phyloP scores from a whole-genome alignment of 2,797 vertebrate genomes.

The Graptemys geographica region DNA sequence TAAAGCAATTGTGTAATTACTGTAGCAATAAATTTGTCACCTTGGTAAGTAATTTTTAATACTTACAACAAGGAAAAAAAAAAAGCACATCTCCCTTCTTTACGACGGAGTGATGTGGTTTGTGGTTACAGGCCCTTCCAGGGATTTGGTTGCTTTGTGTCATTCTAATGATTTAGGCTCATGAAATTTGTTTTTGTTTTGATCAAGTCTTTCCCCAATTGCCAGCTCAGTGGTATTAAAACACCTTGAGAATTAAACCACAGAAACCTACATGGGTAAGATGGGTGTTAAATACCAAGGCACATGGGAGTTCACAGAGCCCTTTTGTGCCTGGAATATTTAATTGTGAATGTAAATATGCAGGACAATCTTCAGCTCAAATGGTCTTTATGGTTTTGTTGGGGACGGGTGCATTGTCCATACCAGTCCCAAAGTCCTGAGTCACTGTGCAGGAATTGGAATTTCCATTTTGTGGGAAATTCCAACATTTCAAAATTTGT shows the following conservation, averaged over 20 bases:
- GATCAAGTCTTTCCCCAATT: background rate
- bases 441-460: background rate
- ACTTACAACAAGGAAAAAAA: conserved; percentile 1
- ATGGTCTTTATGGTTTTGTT: fast-evolving
- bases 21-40: conserved; percentile 66
- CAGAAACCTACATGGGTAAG: background rate
- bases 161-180: background rate
- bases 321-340: background rate
- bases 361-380: background rate
- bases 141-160: conserved; percentile 17
- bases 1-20: conserved; percentile 70
- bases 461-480: background rate
- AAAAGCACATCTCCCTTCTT: background rate
- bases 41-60: conserved; percentile 42
- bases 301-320: background rate
- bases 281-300: fast-evolving
- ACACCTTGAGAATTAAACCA: background rate
- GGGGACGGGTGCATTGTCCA: background rate
- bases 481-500: background rate
- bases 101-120: conserved; percentile 36
- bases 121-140: conserved; percentile 44
- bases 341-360: background rate
- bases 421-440: background rate
- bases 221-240: background rate
- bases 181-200: background rate